These are phyloP conservation scores for Dinoponera quadriceps DNA, from an alignment of 1,140 invertebrate species.

Conservation along the genomic window DNA sequence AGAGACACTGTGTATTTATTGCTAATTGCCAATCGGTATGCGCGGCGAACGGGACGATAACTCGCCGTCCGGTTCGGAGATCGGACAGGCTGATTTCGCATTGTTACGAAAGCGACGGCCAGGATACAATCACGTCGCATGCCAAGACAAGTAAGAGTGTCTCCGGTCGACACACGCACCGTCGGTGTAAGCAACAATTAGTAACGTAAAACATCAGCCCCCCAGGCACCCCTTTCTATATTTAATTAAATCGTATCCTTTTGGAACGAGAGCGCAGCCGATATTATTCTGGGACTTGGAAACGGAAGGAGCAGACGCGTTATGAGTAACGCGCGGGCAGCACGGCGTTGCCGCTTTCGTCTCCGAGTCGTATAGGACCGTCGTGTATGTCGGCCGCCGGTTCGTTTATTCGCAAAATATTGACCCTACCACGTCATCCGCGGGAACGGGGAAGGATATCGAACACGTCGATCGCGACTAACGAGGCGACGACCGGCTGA, in stretches of 20 bases:
- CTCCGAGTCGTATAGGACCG: conserved; percentile 15
- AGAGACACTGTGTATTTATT: too few relatives aligned
- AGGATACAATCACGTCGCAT: conserved; percentile 9
- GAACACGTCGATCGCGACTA: neutral
- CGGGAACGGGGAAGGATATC: neutral
- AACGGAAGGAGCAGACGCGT: neutral
- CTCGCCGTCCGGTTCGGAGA: neutral
- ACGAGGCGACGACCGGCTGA: neutral
- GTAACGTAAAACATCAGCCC: conserved; percentile 21
- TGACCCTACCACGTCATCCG: neutral
- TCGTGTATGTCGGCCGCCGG: neutral
- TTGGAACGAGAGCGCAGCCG: conserved; percentile 15
- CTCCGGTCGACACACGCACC: conserved; percentile 26
- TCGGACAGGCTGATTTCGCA: conserved; percentile 19
- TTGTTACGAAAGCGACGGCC: conserved; percentile 26
- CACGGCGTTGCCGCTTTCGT: neutral
- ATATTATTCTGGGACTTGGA: conserved; percentile 29
- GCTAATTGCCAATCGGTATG: neutral
- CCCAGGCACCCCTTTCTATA: neutral
- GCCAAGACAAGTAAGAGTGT: conserved; percentile 42
- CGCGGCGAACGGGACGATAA: neutral
- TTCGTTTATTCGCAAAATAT: neutral
- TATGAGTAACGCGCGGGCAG: neutral
- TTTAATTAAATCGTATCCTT: conserved; percentile 17
- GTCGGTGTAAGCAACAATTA: conserved; percentile 32